phyloP scores from a whole-genome alignment of 2,888 invertebrate genomes.

The Gymnoscelis rufifasciata region DNA sequence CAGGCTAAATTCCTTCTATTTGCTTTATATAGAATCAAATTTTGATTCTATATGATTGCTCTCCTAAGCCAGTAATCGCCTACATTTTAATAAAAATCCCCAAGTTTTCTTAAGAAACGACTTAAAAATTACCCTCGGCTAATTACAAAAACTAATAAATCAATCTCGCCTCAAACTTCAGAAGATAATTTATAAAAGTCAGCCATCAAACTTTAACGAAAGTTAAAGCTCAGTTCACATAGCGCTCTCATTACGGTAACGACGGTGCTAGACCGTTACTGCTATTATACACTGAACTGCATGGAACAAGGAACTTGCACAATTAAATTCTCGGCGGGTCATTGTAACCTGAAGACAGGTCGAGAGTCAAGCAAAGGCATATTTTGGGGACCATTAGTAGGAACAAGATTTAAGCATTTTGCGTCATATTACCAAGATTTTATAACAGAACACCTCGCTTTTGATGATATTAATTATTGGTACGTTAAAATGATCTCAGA shows the following conservation, averaged over 20 bases:
- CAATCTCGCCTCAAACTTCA: constrained; percentile 4
- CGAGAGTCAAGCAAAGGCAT: constrained; percentile 17
- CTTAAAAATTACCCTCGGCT: not conserved
- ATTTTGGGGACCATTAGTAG: not conserved
- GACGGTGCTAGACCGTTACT: too few species aligned
- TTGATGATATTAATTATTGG: too few species aligned
- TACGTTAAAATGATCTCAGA: too few species aligned
- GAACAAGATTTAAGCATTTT: too few species aligned
- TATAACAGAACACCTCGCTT: too few species aligned
- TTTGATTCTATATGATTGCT: too few species aligned
- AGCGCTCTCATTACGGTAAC: constrained; percentile 22
- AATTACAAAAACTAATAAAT: constrained; percentile 3
- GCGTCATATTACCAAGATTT: too few species aligned
- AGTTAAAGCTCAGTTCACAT: constrained; percentile 21
- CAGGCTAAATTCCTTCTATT: too few species aligned
- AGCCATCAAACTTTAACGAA: constrained; percentile 13
- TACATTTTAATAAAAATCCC: too few species aligned
- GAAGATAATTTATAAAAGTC: constrained; percentile 15
- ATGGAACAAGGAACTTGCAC: constrained; percentile 60
- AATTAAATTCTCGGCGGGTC: constrained; percentile 60
- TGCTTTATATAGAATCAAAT: too few species aligned
- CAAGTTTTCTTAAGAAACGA: too few species aligned
- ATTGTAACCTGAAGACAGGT: constrained; percentile 47
- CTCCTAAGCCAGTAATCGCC: too few species aligned
- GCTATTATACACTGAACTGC: constrained; percentile 56